These are phyloP conservation scores for Campylomormyrus numenius DNA, from an alignment of 2,113 vertebrate genomes.

Conservation along the genomic window DNA sequence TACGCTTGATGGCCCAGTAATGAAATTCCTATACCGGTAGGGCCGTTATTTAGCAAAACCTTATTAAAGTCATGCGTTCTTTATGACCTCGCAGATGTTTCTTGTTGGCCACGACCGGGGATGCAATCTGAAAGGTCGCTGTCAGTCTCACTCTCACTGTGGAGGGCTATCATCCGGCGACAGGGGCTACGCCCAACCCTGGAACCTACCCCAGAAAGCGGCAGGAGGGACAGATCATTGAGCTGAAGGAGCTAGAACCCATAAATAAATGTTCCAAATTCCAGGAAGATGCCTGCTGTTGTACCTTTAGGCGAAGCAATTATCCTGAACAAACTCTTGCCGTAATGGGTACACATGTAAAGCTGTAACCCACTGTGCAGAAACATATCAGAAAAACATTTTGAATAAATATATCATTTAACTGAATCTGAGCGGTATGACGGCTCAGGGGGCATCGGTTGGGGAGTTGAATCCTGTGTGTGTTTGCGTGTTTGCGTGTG, in stretches of 20 bases:
- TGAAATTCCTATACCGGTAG: not conserved
- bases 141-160: not conserved
- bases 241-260: not conserved
- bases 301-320: not conserved
- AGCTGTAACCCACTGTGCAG: not conserved
- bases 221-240: not conserved
- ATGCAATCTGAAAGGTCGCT: not conserved
- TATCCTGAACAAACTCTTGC: not conserved
- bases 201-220: not conserved
- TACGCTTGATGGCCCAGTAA: not conserved
- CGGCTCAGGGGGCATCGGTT: not conserved
- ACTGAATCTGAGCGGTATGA: not conserved
- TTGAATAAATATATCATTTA: not conserved
- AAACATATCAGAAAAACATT: not conserved
- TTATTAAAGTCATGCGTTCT: conserved; percentile 8
- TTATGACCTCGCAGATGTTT: not conserved
- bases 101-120: not conserved
- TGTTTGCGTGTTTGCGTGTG: not conserved
- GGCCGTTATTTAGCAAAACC: not conserved
- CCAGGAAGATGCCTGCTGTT: not conserved
- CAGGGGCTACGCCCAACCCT: not conserved
- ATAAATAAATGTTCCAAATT: not conserved
- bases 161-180: not conserved
- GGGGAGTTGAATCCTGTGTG: not conserved
- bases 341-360: not conserved